A percentile compares a stretch with the other conserved stretches of the same genome.
Conservation (phyloP, 2,797 vertebrate genomes). For the Anguilla marmorata region DNA sequence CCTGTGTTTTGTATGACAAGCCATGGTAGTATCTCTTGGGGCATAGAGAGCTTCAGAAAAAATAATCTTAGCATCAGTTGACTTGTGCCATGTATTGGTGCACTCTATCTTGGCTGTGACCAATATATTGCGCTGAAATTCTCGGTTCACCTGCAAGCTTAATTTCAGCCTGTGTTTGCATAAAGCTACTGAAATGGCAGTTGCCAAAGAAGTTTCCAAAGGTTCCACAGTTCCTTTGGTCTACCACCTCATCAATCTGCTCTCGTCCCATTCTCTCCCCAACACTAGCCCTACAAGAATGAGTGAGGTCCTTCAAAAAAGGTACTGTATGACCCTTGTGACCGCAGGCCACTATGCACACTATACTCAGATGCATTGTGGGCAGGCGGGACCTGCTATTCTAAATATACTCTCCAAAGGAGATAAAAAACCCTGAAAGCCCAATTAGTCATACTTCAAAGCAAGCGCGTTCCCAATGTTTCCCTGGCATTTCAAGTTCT, state of each 20-base stretch:
- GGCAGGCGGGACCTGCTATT: slow-evolving; percentile 40
- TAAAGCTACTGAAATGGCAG: background rate
- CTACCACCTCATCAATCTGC: background rate
- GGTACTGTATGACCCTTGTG: background rate
- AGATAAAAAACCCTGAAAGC: slow-evolving; percentile 66
- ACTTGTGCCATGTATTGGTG: background rate
- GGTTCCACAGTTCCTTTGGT: background rate
- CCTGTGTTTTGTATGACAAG: slow-evolving; percentile 27
- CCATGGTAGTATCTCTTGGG: slow-evolving; percentile 16
- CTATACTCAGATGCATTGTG: background rate
- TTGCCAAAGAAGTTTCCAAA: background rate
- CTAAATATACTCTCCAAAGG: slow-evolving; percentile 62
- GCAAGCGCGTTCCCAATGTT: slow-evolving; percentile 61
- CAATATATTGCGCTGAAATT: background rate
- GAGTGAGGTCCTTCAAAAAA: slow-evolving; percentile 5
- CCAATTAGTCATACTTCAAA: slow-evolving; percentile 74
- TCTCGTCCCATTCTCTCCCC: background rate
- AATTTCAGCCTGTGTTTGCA: background rate
- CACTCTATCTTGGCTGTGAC: background rate
- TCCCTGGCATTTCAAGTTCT: slow-evolving; percentile 66
- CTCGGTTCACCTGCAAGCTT: background rate
- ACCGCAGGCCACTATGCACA: background rate
- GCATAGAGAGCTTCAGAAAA: background rate
- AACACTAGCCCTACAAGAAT: background rate
- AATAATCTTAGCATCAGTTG: background rate